These are phyloP conservation scores for Drosophila sproati DNA, from an alignment of 1,140 invertebrate genomes.

Conservation along the genomic window DNA sequence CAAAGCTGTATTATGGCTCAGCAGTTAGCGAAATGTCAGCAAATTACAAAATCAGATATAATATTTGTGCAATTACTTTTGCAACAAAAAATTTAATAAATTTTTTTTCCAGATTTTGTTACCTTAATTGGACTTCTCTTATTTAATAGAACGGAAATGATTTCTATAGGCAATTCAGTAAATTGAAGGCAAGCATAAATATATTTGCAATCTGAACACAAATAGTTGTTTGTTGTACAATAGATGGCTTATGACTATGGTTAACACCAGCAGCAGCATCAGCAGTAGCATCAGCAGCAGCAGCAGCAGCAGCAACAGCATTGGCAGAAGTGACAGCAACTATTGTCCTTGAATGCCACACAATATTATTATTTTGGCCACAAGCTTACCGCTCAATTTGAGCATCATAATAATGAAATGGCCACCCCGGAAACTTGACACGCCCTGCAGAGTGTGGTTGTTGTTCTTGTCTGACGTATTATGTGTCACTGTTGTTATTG, in stretches of 20 bases:
- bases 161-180: neutral
- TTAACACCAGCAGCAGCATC: neutral
- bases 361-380: constrained; percentile 54
- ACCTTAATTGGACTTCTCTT: too few species aligned
- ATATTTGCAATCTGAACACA: constrained; percentile 10
- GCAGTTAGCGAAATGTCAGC: too few species aligned
- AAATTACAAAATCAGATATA: too few species aligned
- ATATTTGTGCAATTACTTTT: too few species aligned
- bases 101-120: too few species aligned
- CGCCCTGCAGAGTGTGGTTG: constrained; percentile 46
- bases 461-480: constrained; percentile 49
- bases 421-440: constrained; percentile 56
- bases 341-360: constrained; percentile 17
- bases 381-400: constrained; percentile 63
- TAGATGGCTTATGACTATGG: constrained; percentile 12
- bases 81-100: too few species aligned
- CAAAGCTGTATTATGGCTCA: too few species aligned
- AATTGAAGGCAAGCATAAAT: neutral
- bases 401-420: constrained; percentile 71
- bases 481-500: constrained; percentile 17
- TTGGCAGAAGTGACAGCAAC: neutral
- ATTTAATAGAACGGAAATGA: neutral
- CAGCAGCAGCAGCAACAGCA: neutral
- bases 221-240: constrained; percentile 42
- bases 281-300: neutral